Evolutionary conservation across 2,797 vertebrate species (phyloP).

Genomic region (Halcyon badia): DNA sequence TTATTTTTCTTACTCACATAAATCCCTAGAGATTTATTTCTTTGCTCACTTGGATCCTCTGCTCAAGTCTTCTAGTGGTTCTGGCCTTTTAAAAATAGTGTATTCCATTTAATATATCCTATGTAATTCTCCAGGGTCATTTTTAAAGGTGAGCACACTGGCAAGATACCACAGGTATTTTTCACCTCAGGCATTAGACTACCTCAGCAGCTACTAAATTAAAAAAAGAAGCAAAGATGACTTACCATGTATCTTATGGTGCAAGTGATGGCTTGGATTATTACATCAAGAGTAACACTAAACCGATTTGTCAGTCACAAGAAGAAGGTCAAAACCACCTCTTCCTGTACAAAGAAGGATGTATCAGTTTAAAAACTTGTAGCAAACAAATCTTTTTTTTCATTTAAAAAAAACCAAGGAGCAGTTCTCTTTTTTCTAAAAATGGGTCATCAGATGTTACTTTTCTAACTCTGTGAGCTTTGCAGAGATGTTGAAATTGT

Average conservation of each 20-base stretch:
- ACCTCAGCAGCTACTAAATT: background rate
- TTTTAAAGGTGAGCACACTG: background rate
- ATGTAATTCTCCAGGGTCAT: background rate
- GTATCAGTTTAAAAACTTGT: constrained; percentile 10
- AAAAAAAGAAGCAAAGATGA: background rate
- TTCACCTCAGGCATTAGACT: background rate
- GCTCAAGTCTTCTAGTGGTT: background rate
- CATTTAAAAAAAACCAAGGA: background rate
- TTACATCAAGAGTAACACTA: background rate
- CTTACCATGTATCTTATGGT: constrained; percentile 29
- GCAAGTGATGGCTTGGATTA: background rate
- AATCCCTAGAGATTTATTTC: background rate
- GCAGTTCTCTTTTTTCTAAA: constrained; percentile 68
- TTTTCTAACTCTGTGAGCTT: constrained; percentile 11
- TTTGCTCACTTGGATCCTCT: background rate
- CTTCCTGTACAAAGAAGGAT: constrained; percentile 60
- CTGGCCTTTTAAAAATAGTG: background rate
- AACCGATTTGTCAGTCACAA: background rate
- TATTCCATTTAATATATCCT: background rate
- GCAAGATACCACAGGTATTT: background rate
- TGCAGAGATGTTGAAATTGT: constrained; percentile 63
- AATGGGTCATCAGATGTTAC: constrained; percentile 48
- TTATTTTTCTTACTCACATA: background rate
- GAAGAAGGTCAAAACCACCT: constrained; percentile 6
- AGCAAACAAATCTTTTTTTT: constrained; percentile 34